These are phyloP conservation scores for Camptogramma bilineatum DNA, from an alignment of 2,888 invertebrate species.

Conservation along the genomic window DNA sequence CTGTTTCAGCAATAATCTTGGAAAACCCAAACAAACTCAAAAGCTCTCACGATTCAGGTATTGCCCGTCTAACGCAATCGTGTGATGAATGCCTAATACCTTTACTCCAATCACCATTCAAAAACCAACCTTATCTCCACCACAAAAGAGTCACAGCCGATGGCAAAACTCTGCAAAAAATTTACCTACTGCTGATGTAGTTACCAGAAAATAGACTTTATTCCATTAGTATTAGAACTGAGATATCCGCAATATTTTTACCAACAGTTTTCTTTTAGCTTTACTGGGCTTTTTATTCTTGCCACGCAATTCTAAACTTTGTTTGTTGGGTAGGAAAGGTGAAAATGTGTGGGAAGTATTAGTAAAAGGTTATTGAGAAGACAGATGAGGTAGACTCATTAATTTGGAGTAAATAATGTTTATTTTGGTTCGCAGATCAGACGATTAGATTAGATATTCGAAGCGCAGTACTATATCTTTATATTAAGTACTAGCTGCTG, in stretches of 20 bases:
- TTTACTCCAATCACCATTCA: not conserved
- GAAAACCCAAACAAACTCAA: conserved; percentile 7
- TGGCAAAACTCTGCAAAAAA: not conserved
- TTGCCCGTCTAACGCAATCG: conserved; percentile 10
- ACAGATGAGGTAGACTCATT: conserved; percentile 17
- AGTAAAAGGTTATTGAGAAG: not conserved
- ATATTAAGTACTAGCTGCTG: no score
- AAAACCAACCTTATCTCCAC: not conserved
- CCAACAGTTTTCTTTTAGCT: not conserved
- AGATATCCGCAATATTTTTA: not conserved
- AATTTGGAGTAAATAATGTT: conserved; percentile 19
- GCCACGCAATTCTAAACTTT: not conserved
- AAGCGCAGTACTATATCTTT: no score
- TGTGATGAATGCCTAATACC: conserved; percentile 21
- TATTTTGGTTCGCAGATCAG: conserved; percentile 11
- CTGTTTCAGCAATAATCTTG: not conserved
- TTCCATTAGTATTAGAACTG: not conserved
- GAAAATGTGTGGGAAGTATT: not conserved
- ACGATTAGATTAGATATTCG: conserved; percentile 2
- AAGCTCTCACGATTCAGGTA: not conserved
- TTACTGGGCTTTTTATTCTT: not conserved
- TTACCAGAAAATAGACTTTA: conserved; percentile 8
- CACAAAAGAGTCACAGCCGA: not conserved
- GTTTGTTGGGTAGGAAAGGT: not conserved
- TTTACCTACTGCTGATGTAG: not conserved